Percentiles rank a stretch among this genome's conserved stretches.
Evolutionary conservation across 1,140 invertebrate species (phyloP).

Genomic region (Drosophila varians): DNA sequence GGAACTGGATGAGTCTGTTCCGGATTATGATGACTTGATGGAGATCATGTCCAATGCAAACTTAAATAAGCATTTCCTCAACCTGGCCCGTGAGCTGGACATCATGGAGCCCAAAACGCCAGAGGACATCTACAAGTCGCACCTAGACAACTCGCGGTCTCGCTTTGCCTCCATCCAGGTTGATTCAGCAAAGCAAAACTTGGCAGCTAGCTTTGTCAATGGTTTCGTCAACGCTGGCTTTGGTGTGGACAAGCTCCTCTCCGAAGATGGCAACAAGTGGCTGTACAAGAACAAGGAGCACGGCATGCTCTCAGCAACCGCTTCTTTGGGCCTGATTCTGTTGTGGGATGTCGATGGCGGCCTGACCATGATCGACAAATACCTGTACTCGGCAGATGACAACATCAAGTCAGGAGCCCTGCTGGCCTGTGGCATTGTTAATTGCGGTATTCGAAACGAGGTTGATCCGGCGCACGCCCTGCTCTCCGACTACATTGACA

Average conservation of each 20-base stretch:
- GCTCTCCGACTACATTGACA: slow-evolving; percentile 97
- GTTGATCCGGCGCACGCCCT: slow-evolving; percentile 99
- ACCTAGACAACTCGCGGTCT: slow-evolving; percentile 95
- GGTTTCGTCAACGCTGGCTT: slow-evolving; percentile 99
- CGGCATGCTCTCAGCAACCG: slow-evolving; percentile 98
- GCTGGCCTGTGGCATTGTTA: slow-evolving; percentile 98
- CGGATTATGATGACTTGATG: slow-evolving; percentile 94
- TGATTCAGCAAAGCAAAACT: slow-evolving; percentile 97
- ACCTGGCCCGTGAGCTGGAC: slow-evolving; percentile 98
- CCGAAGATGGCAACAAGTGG: slow-evolving; percentile 99
- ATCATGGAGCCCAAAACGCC: slow-evolving; percentile 99
- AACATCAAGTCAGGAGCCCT: slow-evolving; percentile 97
- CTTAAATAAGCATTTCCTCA: slow-evolving; percentile 97
- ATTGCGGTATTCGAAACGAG: slow-evolving; percentile 98
- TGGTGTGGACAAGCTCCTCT: slow-evolving; percentile 97
- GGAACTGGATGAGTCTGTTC: slow-evolving; percentile 88
- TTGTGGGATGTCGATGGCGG: slow-evolving; percentile 99
- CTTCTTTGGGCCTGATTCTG: slow-evolving; percentile 95
- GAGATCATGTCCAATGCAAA: slow-evolving; percentile 99
- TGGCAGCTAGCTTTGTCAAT: slow-evolving; percentile 99
- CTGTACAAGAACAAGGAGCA: slow-evolving; percentile 99
- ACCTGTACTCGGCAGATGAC: slow-evolving; percentile 98
- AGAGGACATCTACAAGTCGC: slow-evolving; percentile 99
- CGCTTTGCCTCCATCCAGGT: slow-evolving; percentile 93
- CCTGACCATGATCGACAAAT: slow-evolving; percentile 99